Conservation (phyloP, 2,888 invertebrate genomes). For the Rhamphomyia laevipes region DNA sequence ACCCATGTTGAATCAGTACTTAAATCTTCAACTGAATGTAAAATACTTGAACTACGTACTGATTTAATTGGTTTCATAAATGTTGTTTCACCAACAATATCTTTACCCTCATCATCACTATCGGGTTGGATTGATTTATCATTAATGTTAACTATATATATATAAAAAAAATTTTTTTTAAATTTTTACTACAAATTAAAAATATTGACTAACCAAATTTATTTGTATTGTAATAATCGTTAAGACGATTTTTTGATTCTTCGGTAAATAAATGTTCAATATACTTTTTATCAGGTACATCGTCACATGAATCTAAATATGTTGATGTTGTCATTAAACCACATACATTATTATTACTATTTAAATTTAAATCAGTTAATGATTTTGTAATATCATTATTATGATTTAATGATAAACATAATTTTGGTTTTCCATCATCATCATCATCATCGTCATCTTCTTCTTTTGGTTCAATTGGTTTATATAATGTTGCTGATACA, state of each 20-base stretch:
- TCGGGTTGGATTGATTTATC: slow-evolving; percentile 24
- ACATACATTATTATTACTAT: slow-evolving; percentile 21
- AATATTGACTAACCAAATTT: slow-evolving; percentile 26
- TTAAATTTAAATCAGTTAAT: slow-evolving; percentile 27
- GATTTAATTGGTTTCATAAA: slow-evolving; percentile 47
- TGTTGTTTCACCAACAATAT: slow-evolving; percentile 43
- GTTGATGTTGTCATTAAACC: slow-evolving; percentile 35
- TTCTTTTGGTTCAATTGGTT: slow-evolving; percentile 37
- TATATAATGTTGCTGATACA: slow-evolving; percentile 56
- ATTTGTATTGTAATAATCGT: slow-evolving; percentile 31
- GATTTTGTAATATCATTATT: slow-evolving; percentile 18
- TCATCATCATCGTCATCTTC: slow-evolving; percentile 21
- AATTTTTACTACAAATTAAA: not conserved
- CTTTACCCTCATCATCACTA: slow-evolving; percentile 44
- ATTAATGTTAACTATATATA: slow-evolving; percentile 18
- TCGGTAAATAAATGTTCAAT: slow-evolving; percentile 37
- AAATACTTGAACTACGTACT: slow-evolving; percentile 55
- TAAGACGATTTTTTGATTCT: slow-evolving; percentile 35
- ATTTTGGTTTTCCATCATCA: not conserved
- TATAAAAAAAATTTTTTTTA: slow-evolving; percentile 1
- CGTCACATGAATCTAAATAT: slow-evolving; percentile 35
- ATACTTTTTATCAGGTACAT: slow-evolving; percentile 32
- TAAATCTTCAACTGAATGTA: slow-evolving; percentile 63
- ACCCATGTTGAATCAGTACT: slow-evolving; percentile 66
- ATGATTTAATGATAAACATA: not conserved